Evolutionary conservation across 1,140 invertebrate species (phyloP).

Genomic region (Elymnias hypermnestra): DNA sequence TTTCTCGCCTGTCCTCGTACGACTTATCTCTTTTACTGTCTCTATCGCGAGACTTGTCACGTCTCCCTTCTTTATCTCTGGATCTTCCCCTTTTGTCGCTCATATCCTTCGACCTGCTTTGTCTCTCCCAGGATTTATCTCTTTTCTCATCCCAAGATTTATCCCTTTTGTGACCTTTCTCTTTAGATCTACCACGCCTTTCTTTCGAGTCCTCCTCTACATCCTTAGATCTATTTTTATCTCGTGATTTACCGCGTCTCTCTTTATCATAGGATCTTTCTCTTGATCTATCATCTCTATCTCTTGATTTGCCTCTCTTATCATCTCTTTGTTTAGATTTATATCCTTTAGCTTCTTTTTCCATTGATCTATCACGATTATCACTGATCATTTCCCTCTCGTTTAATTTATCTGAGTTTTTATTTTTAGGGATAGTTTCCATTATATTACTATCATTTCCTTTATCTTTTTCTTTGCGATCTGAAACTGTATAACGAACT

Average conservation of each 20-base stretch:
- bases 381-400: background rate
- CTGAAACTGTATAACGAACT: no score
- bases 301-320: slow-evolving; percentile 15
- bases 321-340: slow-evolving; percentile 8
- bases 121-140: background rate
- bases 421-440: slow-evolving; percentile 5
- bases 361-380: slow-evolving; percentile 7
- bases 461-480: slow-evolving; percentile 7
- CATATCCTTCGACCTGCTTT: background rate
- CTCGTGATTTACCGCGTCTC: slow-evolving; percentile 4
- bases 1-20: slow-evolving; percentile 24
- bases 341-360: background rate
- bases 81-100: background rate
- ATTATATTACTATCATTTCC: slow-evolving; percentile 5
- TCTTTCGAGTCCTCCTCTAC: background rate
- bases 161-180: background rate
- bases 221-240: background rate
- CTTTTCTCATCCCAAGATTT: background rate
- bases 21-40: slow-evolving; percentile 24
- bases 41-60: slow-evolving; percentile 22
- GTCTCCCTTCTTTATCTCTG: background rate
- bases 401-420: slow-evolving; percentile 4
- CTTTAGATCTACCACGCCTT: background rate
- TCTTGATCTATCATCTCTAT: slow-evolving; percentile 6
- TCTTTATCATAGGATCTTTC: no score